Conservation (phyloP, 2,113 vertebrate genomes). For the Miniopterus natalensis region DNA sequence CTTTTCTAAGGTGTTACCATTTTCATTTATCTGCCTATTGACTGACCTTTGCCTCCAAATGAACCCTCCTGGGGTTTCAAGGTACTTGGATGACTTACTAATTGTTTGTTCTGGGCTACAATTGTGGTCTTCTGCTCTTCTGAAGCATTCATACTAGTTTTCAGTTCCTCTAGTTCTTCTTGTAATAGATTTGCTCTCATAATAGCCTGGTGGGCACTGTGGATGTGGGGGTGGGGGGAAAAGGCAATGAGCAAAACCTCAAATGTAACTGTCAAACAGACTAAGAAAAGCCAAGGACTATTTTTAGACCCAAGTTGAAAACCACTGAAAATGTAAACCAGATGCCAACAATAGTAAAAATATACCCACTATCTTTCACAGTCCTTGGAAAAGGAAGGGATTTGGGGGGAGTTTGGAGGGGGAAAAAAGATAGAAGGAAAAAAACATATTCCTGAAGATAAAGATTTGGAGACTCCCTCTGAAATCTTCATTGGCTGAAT, state of each 20-base stretch:
- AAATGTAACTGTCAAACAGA: constrained; percentile 47
- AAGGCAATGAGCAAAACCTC: constrained; percentile 53
- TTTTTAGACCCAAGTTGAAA: constrained; percentile 72
- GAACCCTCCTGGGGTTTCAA: not conserved
- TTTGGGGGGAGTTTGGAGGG: too few species aligned
- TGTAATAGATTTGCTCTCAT: constrained; percentile 92
- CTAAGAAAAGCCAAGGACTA: constrained; percentile 48
- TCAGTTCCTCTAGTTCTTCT: constrained; percentile 96
- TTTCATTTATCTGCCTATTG: not conserved
- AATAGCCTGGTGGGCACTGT: constrained; percentile 91
- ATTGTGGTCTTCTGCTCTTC: constrained; percentile 90
- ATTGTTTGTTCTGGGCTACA: constrained; percentile 90
- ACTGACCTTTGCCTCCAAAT: not conserved
- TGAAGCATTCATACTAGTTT: constrained; percentile 87
- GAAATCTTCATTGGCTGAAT: not conserved
- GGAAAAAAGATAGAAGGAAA: not conserved
- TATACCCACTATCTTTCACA: not conserved
- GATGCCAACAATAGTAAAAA: constrained; percentile 24
- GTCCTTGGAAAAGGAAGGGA: not conserved
- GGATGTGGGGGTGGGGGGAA: not conserved
- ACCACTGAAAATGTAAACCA: constrained; percentile 59
- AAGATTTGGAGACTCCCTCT: not conserved
- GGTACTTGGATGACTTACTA: constrained; percentile 85
- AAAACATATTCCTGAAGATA: not conserved
- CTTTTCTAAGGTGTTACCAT: not conserved